phyloP scores from a whole-genome alignment of 2,888 invertebrate genomes.

The Encarsia formosa region DNA sequence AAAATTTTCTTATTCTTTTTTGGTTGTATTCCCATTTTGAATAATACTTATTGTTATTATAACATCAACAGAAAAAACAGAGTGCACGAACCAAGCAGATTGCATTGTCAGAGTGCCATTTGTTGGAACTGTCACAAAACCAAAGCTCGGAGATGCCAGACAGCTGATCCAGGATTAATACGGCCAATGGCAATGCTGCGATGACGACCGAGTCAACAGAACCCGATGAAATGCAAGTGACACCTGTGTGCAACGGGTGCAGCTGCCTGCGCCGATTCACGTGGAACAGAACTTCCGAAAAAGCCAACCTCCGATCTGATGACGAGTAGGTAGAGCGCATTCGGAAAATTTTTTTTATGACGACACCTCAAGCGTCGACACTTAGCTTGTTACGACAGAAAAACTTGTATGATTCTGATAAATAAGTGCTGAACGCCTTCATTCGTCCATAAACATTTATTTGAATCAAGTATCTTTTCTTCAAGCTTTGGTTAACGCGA shows the following conservation, averaged over 20 bases:
- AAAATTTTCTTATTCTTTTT: too few relatives aligned
- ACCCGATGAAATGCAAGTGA: background rate
- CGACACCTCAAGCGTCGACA: too few relatives aligned
- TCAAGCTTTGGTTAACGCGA: too few relatives aligned
- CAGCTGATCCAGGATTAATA: slow-evolving; percentile 47
- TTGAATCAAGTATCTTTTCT: too few relatives aligned
- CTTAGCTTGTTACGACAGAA: too few relatives aligned
- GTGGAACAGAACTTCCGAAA: slow-evolving; percentile 10
- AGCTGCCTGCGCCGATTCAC: slow-evolving; percentile 7
- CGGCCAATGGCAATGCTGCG: slow-evolving; percentile 32
- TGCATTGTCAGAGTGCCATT: slow-evolving; percentile 69
- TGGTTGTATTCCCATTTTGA: too few relatives aligned
- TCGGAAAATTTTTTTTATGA: too few relatives aligned
- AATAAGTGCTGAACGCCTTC: too few relatives aligned
- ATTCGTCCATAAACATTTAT: too few relatives aligned
- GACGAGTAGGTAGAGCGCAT: slow-evolving; percentile 10
- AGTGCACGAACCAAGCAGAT: slow-evolving; percentile 72
- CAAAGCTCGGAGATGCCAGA: slow-evolving; percentile 45
- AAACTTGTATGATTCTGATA: too few relatives aligned
- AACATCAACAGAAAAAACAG: slow-evolving; percentile 81
- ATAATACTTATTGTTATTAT: too few relatives aligned
- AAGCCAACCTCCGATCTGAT: slow-evolving; percentile 7
- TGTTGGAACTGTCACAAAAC: slow-evolving; percentile 59
- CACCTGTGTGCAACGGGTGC: slow-evolving; percentile 2
- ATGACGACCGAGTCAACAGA: background rate